Evolutionary conservation across 2,888 invertebrate genomes (phyloP).

Genomic region (Elysia crispata): DNA sequence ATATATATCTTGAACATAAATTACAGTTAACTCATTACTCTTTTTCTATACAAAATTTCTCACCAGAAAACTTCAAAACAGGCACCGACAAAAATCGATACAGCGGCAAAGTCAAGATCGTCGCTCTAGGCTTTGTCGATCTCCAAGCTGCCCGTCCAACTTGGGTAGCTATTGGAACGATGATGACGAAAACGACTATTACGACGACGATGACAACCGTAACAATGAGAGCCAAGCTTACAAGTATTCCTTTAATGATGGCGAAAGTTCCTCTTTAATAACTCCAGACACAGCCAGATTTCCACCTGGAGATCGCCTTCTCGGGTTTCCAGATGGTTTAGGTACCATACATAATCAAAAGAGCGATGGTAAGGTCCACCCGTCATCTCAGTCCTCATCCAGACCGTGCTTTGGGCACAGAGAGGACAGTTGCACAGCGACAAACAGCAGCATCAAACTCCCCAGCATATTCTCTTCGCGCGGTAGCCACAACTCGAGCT

Average conservation of each 20-base stretch:
- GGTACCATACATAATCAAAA: too few relatives aligned
- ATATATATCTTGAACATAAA: too few relatives aligned
- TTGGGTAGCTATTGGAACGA: constrained; percentile 16
- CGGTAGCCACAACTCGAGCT: neutral
- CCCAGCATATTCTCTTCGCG: constrained; percentile 37
- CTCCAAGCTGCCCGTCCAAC: constrained; percentile 35
- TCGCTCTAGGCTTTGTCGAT: neutral
- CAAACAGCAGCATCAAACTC: constrained; percentile 16
- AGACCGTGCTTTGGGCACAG: constrained; percentile 18
- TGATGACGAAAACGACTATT: neutral
- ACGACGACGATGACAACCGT: neutral
- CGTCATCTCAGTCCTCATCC: neutral
- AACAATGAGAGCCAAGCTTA: neutral
- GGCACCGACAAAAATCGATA: neutral
- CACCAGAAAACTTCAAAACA: too few relatives aligned
- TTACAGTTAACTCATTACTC: too few relatives aligned
- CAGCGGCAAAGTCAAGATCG: neutral
- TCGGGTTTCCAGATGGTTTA: too few relatives aligned
- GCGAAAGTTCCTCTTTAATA: neutral
- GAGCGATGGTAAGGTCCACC: neutral
- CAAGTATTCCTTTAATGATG: neutral
- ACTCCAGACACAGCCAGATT: too few relatives aligned
- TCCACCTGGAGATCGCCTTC: too few relatives aligned
- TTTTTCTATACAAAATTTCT: too few relatives aligned
- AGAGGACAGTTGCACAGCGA: neutral